Conservation (phyloP, 2,888 invertebrate genomes). For the Lithodes maja region DNA sequence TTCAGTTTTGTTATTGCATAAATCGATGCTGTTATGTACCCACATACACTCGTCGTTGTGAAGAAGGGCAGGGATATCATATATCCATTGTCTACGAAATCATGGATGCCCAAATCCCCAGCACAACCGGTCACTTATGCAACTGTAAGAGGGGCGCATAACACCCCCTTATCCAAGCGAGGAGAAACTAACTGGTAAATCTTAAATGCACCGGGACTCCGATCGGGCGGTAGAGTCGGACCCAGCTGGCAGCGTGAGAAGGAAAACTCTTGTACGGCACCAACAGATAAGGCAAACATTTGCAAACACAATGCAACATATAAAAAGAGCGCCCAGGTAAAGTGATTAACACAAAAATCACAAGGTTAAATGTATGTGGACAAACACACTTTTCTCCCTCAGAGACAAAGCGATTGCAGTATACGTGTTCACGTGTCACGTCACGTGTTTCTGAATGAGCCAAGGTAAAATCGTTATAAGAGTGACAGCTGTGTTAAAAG, state of each 20-base stretch:
- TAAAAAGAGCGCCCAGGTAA: not conserved
- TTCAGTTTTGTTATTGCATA: not conserved
- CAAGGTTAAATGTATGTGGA: too few species aligned
- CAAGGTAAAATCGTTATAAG: not conserved
- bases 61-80: not conserved
- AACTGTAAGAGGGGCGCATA: not conserved
- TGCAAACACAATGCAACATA: not conserved
- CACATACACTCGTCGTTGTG: not conserved
- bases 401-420: not conserved
- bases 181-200: conserved; percentile 2
- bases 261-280: not conserved
- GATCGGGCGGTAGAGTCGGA: not conserved
- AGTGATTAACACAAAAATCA: not conserved
- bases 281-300: not conserved
- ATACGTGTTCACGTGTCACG: not conserved
- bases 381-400: not conserved
- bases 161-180: not conserved
- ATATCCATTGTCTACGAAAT: not conserved
- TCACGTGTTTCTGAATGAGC: not conserved
- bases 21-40: not conserved
- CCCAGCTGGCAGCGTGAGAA: not conserved
- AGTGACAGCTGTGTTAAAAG: not conserved
- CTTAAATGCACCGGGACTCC: not conserved
- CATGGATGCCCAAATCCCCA: not conserved
- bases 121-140: not conserved